Evolutionary conservation across 2,888 invertebrate species (phyloP), one percentile per base, ranked within the genome.

Genomic region (Dasysyrphus tricinctus): DNA sequence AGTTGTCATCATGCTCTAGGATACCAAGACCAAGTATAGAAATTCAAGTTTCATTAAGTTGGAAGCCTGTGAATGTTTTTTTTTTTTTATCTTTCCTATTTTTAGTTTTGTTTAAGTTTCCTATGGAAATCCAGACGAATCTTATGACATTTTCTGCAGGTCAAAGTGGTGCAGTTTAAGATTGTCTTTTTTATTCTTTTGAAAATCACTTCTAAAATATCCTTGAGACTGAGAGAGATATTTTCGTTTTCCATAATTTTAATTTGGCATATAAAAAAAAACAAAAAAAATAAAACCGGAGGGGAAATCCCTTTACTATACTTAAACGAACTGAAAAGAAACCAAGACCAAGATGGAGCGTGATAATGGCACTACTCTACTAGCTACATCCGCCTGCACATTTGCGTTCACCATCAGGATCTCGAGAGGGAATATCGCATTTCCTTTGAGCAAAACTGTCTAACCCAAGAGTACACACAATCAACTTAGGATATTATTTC

Each of bases 401-500:
- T 61, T 80, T 65, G 39, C 51, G 51, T 67, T 57, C 57, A 54
- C 7, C 65, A 72, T 59, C 65, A 63, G 70, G 63, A 80, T 74
- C 73, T 77, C 80, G 37, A 29, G 56, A 11, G 75, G 78, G 78
- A 75, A 82, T 82, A 78, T 86, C 77, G 78, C 75, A 80, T 82
- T 81, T 86, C 79, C 82, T 86, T 86, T 86, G 86, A 82, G 82
- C 69, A 72, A 82, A 86, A 86, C 82, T 75, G 82, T 86, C 82
- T 86, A 86, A 82, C 82, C 86, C 79, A 72, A 79, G 81, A 78
- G 78, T 86, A 86, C 86, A 86, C 78, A 86, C 86, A 86, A 86
- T 86, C 82, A 86, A 86, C 86, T 86, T 86, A 82, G 82, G 86
- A 86, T 86, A 82, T 86, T 82, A 86, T 86, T 78, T 86, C 82